Evolutionary conservation across 2,113 vertebrate species (phyloP), one percentile per base, ranked within the genome.

Genomic region (Zosterops borbonicus): DNA sequence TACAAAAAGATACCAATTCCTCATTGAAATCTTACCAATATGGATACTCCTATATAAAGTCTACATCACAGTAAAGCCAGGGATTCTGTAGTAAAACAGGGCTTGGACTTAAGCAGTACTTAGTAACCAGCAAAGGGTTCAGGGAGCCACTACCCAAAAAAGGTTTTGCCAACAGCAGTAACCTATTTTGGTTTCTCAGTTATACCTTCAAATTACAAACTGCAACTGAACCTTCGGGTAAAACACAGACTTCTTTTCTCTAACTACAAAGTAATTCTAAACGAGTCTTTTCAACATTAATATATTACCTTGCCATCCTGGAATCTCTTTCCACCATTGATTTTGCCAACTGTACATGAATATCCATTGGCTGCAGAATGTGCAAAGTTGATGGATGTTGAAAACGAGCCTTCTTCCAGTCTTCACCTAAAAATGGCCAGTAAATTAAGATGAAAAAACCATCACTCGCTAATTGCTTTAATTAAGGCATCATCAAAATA

Each of bases 251-350:
- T 31, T 63, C 11, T 79, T 76, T 80, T 55, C 35, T 71, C 0
- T 44, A 85, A 83, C n/a, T 46, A 75, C 15, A 47, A 12, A 65
- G 21, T 23, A 90, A 70, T 42, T 62, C 31, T 42, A 59, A 90
- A 67, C 0, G 1, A 83, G 12, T 16, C 13, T 24, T 96, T 58
- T 77, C 31, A 83, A 41, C 13, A 62, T 58, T 27, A 90, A 85
- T 71, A n/a, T 47, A 46, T 97, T 95, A 99, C 99, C 98, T 99
- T 76, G 99, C 96, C 99, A 99, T 99, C 83, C 99, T 97, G 83
- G 95, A 71, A 55, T 99, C 99, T 92, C 98, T 99, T 50, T 99
- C 99, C 87, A 99, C 98, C 99, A 99, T 98, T 5, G 99, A 99
- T 95, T 99, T 99, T 77, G 98, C 98, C 91, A 99, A 75, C 82